phyloP scores from a whole-genome alignment of 2,797 vertebrate species.

The Melopsittacus undulatus region DNA sequence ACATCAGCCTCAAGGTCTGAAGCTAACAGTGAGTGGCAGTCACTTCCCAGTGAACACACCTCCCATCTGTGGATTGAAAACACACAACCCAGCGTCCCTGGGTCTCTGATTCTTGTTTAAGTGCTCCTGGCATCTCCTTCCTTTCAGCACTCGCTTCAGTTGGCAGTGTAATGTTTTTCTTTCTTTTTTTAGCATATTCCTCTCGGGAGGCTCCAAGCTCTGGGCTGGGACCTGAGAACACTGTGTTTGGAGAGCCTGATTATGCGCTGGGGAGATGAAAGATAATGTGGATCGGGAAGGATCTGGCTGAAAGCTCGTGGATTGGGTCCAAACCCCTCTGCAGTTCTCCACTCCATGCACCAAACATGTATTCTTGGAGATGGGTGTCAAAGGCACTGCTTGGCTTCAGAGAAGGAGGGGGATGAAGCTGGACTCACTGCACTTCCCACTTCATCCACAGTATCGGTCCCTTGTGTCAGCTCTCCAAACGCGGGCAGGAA shows the following conservation, averaged over 20 bases:
- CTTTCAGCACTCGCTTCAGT: constrained; percentile 42
- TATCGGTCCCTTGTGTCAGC: fast-evolving
- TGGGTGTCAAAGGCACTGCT: background rate
- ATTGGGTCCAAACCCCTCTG: background rate
- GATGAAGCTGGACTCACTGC: background rate
- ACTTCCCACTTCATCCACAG: background rate
- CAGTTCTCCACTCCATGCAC: background rate
- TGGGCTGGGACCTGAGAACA: background rate
- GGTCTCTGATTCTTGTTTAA: constrained; percentile 11
- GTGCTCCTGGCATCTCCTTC: constrained; percentile 46
- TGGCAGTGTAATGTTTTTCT: constrained; percentile 48
- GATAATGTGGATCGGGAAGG: background rate
- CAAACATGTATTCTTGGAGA: constrained; percentile 3
- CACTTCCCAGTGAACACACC: background rate
- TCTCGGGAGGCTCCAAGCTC: constrained; percentile 2
- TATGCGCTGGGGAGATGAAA: constrained; percentile 32
- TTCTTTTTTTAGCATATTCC: constrained; percentile 50
- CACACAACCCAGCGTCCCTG: background rate
- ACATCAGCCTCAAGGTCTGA: background rate
- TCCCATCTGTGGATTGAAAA: constrained; percentile 9
- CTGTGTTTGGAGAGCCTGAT: constrained; percentile 26
- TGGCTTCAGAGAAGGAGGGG: background rate
- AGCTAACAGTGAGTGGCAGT: background rate
- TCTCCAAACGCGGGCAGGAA: background rate
- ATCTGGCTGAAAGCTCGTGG: constrained; percentile 5